Evolutionary conservation across 2,888 invertebrate genomes (phyloP), one percentile per base, ranked within the genome.

Genomic region (Laspeyria flexula): DNA sequence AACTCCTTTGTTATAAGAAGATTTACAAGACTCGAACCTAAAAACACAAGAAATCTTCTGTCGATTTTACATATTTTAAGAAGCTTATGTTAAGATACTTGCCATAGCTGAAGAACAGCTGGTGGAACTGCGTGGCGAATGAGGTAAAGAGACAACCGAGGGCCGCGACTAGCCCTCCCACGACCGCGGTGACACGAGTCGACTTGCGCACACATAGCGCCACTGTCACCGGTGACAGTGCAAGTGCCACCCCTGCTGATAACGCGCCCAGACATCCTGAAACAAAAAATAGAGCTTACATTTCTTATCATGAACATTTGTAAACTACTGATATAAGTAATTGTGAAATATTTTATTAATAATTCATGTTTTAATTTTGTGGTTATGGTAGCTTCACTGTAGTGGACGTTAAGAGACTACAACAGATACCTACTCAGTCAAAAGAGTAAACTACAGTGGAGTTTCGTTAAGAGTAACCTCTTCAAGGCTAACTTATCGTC

Each of bases 121-220:
- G 97, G 88, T 97, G 97, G 81, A 97, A 96, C 87, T 97, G 96
- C 52, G 96, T 95, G 50, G 97, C 97, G 84, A 97, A 98, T 50
- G 97, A 97, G 6, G 97, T 96, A 90, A 97, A 97, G 60, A 97
- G 95, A 77, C 96, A 97, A 42, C 97, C 97, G 12, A 97, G 94
- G 1, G 97, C 96, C 0, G 96, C 96, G 43, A 97, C 95, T 59
- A 97, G 93, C 6, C 97, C 97, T 41, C 97, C 97, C 75, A 97
- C 95, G 41, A 97, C 97, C 1, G 97, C 97, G 7, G 97, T 96
- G 60, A 97, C 95, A 52, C 97, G 94, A n/a, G 97, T 97, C 37
- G 96, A 96, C 91, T 97, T 97, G 79, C 96, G 94, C 60, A 96
- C 94, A 83, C 97, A 97, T 77, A 97, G 94, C 31, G 96, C 96